Conservation (phyloP, 2,797 vertebrate species). For the Enteromius paludinosus region DNA sequence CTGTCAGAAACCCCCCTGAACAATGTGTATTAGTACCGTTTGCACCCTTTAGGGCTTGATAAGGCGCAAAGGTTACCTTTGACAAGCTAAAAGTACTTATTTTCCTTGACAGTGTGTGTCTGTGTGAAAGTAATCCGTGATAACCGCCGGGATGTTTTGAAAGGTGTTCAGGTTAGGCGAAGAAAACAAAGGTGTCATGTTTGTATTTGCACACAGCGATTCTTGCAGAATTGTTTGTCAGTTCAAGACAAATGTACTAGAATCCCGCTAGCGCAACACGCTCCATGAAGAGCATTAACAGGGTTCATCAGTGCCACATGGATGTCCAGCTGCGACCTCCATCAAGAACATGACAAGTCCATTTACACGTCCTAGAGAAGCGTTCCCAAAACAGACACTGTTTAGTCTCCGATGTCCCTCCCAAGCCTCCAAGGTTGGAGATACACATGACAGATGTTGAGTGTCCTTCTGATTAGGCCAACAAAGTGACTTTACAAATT, state of each 20-base stretch:
- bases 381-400: slow-evolving; percentile 7
- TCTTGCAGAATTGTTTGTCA: background rate
- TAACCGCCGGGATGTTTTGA: background rate
- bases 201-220: background rate
- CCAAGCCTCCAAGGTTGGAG: background rate
- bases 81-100: background rate
- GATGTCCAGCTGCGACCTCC: slow-evolving; percentile 30
- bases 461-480: background rate
- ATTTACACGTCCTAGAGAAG: slow-evolving; percentile 62
- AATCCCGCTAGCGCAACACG: background rate
- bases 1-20: background rate
- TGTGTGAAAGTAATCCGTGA: slow-evolving; percentile 5
- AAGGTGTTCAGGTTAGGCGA: background rate
- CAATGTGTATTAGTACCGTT: background rate
- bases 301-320: slow-evolving; percentile 41
- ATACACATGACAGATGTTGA: background rate
- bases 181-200: slow-evolving; percentile 9
- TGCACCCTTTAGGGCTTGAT: background rate
- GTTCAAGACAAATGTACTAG: background rate
- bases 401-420: background rate
- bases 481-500: slow-evolving; percentile 9
- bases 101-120: background rate
- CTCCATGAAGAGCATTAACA: slow-evolving; percentile 53
- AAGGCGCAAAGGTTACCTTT: background rate
- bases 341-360: slow-evolving; percentile 68